Percentiles rank a stretch among this genome's conserved stretches.
These are phyloP conservation scores for Cichlasoma orientale DNA, from an alignment of 2,797 vertebrate genomes.

Conservation along the genomic window DNA sequence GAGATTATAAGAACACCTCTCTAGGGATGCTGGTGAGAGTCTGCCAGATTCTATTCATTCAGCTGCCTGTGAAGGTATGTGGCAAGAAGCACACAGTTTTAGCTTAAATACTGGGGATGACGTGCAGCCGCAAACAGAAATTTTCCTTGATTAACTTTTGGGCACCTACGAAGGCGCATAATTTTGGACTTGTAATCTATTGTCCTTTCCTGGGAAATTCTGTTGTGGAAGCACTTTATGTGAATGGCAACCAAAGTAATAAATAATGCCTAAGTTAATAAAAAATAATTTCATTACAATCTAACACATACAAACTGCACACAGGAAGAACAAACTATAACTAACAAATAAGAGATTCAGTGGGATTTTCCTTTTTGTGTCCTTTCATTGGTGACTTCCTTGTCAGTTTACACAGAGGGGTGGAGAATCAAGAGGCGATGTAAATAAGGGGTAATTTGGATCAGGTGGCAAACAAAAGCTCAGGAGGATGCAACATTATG, in stretches of 20 bases:
- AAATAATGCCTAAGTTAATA: background rate
- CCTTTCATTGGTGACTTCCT: background rate
- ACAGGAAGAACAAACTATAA: background rate
- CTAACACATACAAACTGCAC: background rate
- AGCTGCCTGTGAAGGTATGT: constrained; percentile 52
- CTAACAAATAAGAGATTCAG: background rate
- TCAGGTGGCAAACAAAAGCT: constrained; percentile 60
- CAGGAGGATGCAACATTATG: constrained; percentile 41
- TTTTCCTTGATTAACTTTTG: background rate
- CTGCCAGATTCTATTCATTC: constrained; percentile 38
- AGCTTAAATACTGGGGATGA: background rate
- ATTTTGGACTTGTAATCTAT: background rate
- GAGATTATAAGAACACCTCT: constrained; percentile 62
- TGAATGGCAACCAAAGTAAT: background rate
- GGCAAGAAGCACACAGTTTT: constrained; percentile 13
- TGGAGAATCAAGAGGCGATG: constrained; percentile 40
- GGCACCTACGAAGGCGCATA: background rate
- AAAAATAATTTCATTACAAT: background rate
- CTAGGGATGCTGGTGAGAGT: constrained; percentile 47
- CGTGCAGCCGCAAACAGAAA: rapidly evolving
- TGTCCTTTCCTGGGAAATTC: background rate
- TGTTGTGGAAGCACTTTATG: background rate
- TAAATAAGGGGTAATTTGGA: constrained; percentile 70
- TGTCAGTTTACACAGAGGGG: constrained; percentile 45
- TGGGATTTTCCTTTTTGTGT: background rate